Conservation (phyloP, 2,113 vertebrate genomes). For the Acanthisitta chloris region DNA sequence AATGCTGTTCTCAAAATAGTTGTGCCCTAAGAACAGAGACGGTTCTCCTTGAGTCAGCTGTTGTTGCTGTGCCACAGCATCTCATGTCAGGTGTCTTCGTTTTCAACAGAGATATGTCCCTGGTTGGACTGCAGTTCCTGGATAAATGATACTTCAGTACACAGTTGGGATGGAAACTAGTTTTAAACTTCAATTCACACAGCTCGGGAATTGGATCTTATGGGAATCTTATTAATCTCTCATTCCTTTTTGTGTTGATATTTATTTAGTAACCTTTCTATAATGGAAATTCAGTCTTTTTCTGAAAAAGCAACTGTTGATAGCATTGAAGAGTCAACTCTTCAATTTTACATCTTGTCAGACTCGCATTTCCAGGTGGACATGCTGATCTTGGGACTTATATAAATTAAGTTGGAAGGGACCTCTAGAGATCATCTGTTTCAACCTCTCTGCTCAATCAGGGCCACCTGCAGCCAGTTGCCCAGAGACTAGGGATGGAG, state of each 20-base stretch:
- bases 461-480: not conserved
- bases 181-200: not conserved
- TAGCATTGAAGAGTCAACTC: not conserved
- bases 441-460: not conserved
- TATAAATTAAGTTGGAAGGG: not conserved
- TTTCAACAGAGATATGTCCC: not conserved
- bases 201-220: not conserved
- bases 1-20: not conserved
- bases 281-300: not conserved
- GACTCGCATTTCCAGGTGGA: not conserved
- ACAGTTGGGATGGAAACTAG: not conserved
- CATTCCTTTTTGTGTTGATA: not conserved
- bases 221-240: not conserved
- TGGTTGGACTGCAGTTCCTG: not conserved
- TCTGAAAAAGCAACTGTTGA: not conserved
- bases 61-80: not conserved
- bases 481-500: fast-evolving
- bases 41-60: not conserved
- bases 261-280: not conserved
- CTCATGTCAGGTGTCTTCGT: fast-evolving
- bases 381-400: not conserved
- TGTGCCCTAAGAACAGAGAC: not conserved
- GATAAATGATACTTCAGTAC: not conserved
- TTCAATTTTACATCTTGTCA: not conserved
- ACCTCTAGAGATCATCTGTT: not conserved